Evolutionary conservation across 2,888 invertebrate genomes (phyloP), one percentile per base, ranked within the genome.

Genomic region (Trypoxylon attenuatum): DNA sequence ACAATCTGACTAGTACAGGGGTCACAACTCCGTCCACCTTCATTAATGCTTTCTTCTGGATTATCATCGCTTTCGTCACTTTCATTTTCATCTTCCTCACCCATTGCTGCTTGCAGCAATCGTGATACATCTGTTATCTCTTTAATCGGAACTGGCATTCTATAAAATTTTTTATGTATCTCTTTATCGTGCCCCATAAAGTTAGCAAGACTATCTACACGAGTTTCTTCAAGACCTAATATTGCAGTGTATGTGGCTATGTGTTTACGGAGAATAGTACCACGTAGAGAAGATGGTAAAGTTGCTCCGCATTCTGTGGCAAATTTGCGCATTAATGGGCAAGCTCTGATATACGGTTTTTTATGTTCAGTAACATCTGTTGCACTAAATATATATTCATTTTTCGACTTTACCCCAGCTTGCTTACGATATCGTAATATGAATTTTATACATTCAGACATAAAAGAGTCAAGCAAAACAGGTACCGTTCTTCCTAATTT

Each of bases 101-200:
- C 61, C 8, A 71, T 46, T 15, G 69, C 66, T 5, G 60, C 50
- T 43, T 59, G 56, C 5, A 69, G 49, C 42, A 79, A 42, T 18
- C 64, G 61, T 2, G 77, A 78, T 13, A 80, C 71, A 38, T 73
- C 47, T 10, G 69, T 59, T 18, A 78, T 73, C 13, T 78, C 77
- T 55, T 58, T 54, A 8, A 63, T 49, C 2, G 59, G 23, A 47
- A 73, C 33, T 2, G 79, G 76, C 13, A 79, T 57, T 46, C 75
- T 49, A 51, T 80, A 79, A 27, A 71, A 43, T 8, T 53, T 55
- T 57, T 73, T 71, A 23, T 80, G 77, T 13, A 80, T 77, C 22
- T 80, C 69, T 43, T 77, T 69, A n/a, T 67, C 50, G 29, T 81
- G 78, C 5, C 78, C 78, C 69, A 80, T 64, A 53, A 76, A 81